A percentile compares a stretch with the other conserved stretches of the same genome.
These are phyloP conservation scores for Anguilla megastoma DNA, from an alignment of 2,797 vertebrate genomes.

Conservation along the genomic window DNA sequence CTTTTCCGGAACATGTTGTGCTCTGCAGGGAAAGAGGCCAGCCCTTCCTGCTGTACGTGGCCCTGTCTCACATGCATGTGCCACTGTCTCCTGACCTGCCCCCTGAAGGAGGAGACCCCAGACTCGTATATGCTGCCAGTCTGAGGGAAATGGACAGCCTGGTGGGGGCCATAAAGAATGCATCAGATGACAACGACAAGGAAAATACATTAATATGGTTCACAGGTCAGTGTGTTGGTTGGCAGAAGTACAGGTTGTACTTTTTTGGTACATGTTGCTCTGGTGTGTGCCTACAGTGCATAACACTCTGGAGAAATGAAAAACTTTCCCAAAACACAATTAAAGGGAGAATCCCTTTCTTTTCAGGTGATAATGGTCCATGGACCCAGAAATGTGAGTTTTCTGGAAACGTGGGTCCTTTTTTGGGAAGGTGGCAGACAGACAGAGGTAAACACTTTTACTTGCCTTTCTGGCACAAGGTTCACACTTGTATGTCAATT, in stretches of 20 bases:
- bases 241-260: not conserved
- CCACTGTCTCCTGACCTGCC: conserved; percentile 69
- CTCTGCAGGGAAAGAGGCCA: conserved; percentile 68
- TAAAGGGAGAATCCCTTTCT: conserved; percentile 31
- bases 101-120: not conserved
- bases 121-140: conserved; percentile 66
- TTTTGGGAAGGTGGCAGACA: conserved; percentile 86
- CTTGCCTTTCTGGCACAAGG: not conserved
- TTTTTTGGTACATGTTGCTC: not conserved
- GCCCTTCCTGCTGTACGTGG: conserved; percentile 89
- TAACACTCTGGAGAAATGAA: not conserved
- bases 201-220: conserved; percentile 90
- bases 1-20: conserved; percentile 1
- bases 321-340: not conserved
- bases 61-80: conserved; percentile 92
- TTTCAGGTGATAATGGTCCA: conserved; percentile 92
- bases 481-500: not conserved
- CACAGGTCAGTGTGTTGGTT: conserved; percentile 69
- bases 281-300: not conserved
- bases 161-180: conserved; percentile 78
- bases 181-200: conserved; percentile 62
- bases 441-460: conserved; percentile 73
- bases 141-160: conserved; percentile 87
- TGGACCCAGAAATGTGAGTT: conserved; percentile 95
- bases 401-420: conserved; percentile 84